Evolutionary conservation across 2,113 vertebrate genomes (phyloP).

Genomic region (Lethenteron camtschaticum): DNA sequence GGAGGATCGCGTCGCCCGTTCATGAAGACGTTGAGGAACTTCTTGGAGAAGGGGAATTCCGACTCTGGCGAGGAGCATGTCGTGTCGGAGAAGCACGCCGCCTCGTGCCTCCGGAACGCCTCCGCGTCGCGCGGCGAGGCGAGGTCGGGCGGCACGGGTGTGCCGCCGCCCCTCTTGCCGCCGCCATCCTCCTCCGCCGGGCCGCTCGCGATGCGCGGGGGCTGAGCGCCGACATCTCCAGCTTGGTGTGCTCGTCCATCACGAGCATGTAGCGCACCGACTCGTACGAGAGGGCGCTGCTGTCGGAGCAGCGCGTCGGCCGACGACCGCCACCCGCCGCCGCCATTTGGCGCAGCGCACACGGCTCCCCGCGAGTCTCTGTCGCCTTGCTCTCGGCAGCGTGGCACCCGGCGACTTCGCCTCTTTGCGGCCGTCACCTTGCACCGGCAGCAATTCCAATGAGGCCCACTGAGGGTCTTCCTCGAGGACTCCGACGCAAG

Average conservation of each 20-base stretch:
- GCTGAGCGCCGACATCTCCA: conserved; percentile 30
- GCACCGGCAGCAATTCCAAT: no score
- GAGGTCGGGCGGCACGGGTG: conserved; percentile 77
- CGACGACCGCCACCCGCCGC: conserved; percentile 20
- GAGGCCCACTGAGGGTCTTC: no score
- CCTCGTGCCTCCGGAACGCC: conserved; percentile 29
- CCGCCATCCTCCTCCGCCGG: conserved; percentile 73
- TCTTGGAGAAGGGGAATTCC: conserved; percentile 72
- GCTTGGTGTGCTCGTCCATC: conserved; percentile 75
- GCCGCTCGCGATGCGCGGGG: conserved; percentile 25
- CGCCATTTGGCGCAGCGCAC: no score
- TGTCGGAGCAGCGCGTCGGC: conserved; percentile 65
- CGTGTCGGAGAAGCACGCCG: conserved; percentile 49
- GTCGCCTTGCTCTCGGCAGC: no score
- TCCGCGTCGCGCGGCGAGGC: conserved; percentile 76
- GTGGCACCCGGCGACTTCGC: no score
- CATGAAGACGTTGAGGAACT: conserved; percentile 96
- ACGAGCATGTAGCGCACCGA: conserved; percentile 90
- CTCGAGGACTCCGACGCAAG: no score
- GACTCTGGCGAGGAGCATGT: conserved; percentile 48
- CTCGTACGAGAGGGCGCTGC: conserved; percentile 78
- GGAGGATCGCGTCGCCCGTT: conserved; percentile 64
- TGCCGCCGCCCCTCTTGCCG: conserved; percentile 77
- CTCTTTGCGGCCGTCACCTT: no score
- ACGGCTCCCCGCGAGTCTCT: no score